Base-by-base conservation (phyloP, 2,797 vertebrate species). In the Gymnopithys bicolor region DNA sequence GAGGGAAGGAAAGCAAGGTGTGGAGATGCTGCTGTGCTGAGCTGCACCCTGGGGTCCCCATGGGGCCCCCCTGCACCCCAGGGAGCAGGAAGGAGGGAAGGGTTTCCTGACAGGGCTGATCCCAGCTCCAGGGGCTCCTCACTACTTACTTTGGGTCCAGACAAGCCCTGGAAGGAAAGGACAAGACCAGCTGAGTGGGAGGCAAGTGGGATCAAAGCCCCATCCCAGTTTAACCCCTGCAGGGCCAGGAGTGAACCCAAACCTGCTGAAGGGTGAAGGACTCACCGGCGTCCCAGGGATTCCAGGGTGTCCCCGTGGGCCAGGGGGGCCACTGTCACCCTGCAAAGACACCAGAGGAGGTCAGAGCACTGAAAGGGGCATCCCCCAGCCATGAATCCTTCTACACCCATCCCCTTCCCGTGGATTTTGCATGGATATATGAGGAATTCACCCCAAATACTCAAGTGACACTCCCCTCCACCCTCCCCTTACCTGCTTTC, bases 131-230 rank as follows among this genome's bases (percentile, higher is more conserved):
- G 30, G 55, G 0, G 0, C 23, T 59, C 41, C 35, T 19, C 53
- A 3, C 3, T 5, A 95, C 97, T 86, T 97, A 99, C 99, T 97
- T 98, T 98, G 84, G 97, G 92, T 97, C 99, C 99, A 28, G 98
- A 97, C 76, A 97, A 93, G 69, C 99, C 98, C 99, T 99, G 97
- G 13, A 87, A 91, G 95, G 80, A 78, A 77, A 87, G 56, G 37
- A 80, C 28, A 52, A n/a, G 64, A 6, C 2, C 27, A 32, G 39
- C 1, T 80, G 3, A 92, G 86, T 14, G 28, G n/a, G 59, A 53
- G 46, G 51, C 11, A 58, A 51, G 16, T 0, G 22, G 64, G 67
- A 76, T n/a, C 1, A 0, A 17, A 69, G 74, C 30, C 45, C 13
- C 69, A 49, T 45, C 45, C 58, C 68, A 16, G 18, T 0, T 0